A percentile compares a stretch with the other conserved stretches of the same genome.
Conservation (phyloP, 2,888 invertebrate species). For the Dryomyza anilis region DNA sequence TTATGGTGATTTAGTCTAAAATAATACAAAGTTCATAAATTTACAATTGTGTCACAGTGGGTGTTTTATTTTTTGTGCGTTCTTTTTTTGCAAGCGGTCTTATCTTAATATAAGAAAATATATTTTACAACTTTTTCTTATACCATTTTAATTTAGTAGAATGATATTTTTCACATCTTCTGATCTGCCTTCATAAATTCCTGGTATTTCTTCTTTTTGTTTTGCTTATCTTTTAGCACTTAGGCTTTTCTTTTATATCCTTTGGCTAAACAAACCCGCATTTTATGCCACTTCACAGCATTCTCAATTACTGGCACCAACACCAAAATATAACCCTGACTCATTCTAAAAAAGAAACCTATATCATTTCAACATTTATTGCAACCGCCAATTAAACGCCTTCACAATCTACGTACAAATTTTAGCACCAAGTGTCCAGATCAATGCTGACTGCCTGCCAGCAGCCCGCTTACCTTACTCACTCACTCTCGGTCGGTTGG, state of each 20-base stretch:
- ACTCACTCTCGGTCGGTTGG: not conserved
- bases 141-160: no score
- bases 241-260: not conserved
- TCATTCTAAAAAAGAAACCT: not conserved
- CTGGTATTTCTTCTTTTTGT: no score
- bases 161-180: no score
- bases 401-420: not conserved
- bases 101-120: no score
- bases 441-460: not conserved
- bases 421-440: not conserved
- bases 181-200: no score
- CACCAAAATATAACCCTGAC: not conserved
- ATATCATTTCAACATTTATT: no score
- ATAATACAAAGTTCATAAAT: no score
- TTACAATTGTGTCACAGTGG: no score
- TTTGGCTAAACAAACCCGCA: not conserved
- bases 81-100: no score
- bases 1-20: no score
- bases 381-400: conserved; percentile 18
- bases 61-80: no score
- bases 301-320: not conserved
- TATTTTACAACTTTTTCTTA: no score
- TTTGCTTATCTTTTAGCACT: not conserved
- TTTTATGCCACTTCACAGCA: not conserved
- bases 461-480: not conserved